Conservation (phyloP, 2,113 vertebrate species). For the Pongo abelii region DNA sequence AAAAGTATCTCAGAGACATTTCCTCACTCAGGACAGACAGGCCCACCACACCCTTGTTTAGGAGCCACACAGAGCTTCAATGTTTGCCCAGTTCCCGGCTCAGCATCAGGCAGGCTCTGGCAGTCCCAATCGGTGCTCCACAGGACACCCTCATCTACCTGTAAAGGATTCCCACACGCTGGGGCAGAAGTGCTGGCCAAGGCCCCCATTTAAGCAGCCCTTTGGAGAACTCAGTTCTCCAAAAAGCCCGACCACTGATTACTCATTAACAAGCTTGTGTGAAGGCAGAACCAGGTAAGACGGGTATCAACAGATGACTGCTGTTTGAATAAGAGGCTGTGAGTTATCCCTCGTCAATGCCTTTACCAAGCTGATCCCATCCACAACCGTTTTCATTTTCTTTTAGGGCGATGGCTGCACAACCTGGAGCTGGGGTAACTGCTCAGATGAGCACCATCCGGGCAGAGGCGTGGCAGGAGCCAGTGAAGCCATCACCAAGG, state of each 20-base stretch:
- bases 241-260: neutral
- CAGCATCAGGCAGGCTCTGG: neutral
- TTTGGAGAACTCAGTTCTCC: neutral
- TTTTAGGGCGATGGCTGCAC: neutral
- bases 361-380: neutral
- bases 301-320: neutral
- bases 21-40: neutral
- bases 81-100: neutral
- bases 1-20: neutral
- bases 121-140: neutral
- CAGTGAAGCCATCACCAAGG: neutral
- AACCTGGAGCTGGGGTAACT: neutral
- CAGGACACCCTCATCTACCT: neutral
- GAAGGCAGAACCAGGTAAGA: neutral
- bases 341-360: too few species aligned
- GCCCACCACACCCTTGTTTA: neutral
- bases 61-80: neutral
- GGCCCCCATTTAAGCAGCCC: neutral
- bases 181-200: neutral
- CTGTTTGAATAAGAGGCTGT: neutral
- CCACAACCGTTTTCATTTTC: neutral
- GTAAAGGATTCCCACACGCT: neutral
- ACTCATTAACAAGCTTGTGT: neutral
- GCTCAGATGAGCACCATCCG: fast-evolving
- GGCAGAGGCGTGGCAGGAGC: neutral